These are phyloP conservation scores for Drosophila pegasa DNA, from an alignment of 2,888 invertebrate species.

Conservation along the genomic window DNA sequence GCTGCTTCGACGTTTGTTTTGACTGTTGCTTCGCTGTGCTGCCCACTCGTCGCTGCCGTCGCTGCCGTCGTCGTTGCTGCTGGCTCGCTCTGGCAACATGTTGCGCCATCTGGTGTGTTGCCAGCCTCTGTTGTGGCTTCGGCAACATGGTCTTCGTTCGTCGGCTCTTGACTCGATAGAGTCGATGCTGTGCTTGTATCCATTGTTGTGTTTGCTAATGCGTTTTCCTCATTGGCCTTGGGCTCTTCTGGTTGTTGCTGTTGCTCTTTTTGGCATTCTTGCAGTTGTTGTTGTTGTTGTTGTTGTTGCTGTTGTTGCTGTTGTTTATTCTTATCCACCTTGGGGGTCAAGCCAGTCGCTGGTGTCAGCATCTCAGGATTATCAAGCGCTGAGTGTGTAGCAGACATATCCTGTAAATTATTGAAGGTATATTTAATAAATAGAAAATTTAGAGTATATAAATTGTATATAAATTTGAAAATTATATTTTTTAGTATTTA, in stretches of 20 bases:
- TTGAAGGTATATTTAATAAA: neutral
- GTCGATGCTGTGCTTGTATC: conserved; percentile 15
- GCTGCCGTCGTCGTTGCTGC: conserved; percentile 5
- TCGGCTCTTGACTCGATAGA: conserved; percentile 27
- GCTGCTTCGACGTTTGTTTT: conserved; percentile 76
- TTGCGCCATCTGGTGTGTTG: conserved; percentile 48
- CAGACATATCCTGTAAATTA: conserved; percentile 39
- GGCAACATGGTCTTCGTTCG: conserved; percentile 24
- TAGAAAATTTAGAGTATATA: neutral
- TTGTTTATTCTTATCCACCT: conserved; percentile 12
- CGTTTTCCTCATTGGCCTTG: conserved; percentile 34
- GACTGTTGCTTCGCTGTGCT: conserved; percentile 61
- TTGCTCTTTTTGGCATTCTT: too few relatives aligned
- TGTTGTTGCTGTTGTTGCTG: neutral
- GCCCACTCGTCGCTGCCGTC: conserved; percentile 34
- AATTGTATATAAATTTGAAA: too few relatives aligned
- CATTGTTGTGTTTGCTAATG: conserved; percentile 15
- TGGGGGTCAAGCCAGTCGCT: conserved; percentile 23
- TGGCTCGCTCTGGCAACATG: conserved; percentile 64
- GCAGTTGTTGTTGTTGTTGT: neutral
- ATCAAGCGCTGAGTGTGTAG: conserved; percentile 18
- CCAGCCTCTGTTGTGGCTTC: conserved; percentile 25
- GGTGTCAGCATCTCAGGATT: conserved; percentile 24
- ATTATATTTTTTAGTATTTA: too few relatives aligned
- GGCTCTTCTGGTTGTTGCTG: conserved; percentile 8